Evolutionary conservation across 2,797 vertebrate species (phyloP).

Genomic region (Apogon hyalosoma): DNA sequence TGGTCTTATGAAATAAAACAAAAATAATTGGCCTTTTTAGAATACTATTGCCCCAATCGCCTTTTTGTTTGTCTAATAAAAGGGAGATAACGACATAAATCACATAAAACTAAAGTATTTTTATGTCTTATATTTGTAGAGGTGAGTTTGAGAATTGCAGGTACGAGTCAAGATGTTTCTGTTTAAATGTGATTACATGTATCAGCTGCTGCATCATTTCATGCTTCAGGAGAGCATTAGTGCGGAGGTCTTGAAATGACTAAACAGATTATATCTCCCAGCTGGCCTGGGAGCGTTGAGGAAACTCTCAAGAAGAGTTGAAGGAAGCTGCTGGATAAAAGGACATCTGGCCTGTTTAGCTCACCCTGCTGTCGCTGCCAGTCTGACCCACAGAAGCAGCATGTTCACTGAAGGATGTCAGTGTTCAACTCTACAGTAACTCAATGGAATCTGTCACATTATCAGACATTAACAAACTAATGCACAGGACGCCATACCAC

Average conservation of each 20-base stretch:
- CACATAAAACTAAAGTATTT: too few relatives aligned
- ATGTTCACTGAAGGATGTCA: neutral
- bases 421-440: neutral
- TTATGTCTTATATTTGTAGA: too few relatives aligned
- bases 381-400: conserved; percentile 34
- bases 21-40: too few relatives aligned
- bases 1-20: too few relatives aligned
- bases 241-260: conserved; percentile 38
- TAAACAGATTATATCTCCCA: conserved; percentile 47
- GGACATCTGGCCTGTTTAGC: conserved; percentile 66
- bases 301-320: conserved; percentile 49
- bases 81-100: too few relatives aligned
- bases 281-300: conserved; percentile 52
- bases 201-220: conserved; percentile 40
- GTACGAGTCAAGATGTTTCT: too few relatives aligned
- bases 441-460: neutral
- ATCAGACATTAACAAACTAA: neutral
- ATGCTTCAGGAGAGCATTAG: conserved; percentile 29
- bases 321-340: conserved; percentile 69
- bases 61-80: too few relatives aligned
- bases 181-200: too few relatives aligned
- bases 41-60: too few relatives aligned
- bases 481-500: neutral
- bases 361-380: conserved; percentile 25
- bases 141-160: too few relatives aligned